These are phyloP conservation scores for Datnioides undecimradiatus DNA, from an alignment of 2,113 vertebrate genomes.

Conservation along the genomic window DNA sequence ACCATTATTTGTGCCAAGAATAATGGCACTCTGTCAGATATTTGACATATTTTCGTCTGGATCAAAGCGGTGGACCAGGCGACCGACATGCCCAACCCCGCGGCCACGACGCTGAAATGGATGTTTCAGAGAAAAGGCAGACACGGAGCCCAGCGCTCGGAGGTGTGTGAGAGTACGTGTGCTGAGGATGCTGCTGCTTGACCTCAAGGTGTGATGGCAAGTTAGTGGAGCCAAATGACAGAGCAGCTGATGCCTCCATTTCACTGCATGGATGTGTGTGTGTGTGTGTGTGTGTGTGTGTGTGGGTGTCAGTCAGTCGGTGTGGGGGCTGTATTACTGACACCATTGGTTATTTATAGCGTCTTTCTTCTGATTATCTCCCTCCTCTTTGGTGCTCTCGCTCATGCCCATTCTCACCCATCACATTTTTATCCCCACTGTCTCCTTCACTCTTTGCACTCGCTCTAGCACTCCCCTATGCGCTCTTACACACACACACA, in stretches of 20 bases:
- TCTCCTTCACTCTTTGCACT: conserved; percentile 46
- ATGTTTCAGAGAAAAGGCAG: neutral
- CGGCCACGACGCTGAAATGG: neutral
- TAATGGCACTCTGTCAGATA: neutral
- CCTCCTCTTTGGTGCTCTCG: conserved; percentile 28
- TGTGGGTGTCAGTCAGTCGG: conserved; percentile 14
- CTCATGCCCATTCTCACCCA: conserved; percentile 47
- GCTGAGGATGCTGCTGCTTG: conserved; percentile 62
- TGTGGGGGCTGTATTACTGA: conserved; percentile 21
- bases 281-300: conserved; percentile 32
- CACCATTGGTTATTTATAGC: conserved; percentile 66
- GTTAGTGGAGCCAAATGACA: conserved; percentile 58
- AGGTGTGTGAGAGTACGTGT: conserved; percentile 29
- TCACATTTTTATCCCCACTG: conserved; percentile 37
- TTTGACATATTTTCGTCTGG: neutral
- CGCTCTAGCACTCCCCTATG: neutral
- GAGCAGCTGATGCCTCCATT: conserved; percentile 64
- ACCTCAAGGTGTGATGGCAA: conserved; percentile 72
- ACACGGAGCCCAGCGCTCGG: neutral
- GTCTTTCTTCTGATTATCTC: conserved; percentile 47
- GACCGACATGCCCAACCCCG: neutral
- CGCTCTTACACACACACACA: neutral
- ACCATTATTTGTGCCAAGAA: neutral
- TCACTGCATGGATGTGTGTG: conserved; percentile 20
- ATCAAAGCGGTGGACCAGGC: neutral